phyloP scores from a whole-genome alignment of 2,888 invertebrate species.

The Drymonia ruficornis region DNA sequence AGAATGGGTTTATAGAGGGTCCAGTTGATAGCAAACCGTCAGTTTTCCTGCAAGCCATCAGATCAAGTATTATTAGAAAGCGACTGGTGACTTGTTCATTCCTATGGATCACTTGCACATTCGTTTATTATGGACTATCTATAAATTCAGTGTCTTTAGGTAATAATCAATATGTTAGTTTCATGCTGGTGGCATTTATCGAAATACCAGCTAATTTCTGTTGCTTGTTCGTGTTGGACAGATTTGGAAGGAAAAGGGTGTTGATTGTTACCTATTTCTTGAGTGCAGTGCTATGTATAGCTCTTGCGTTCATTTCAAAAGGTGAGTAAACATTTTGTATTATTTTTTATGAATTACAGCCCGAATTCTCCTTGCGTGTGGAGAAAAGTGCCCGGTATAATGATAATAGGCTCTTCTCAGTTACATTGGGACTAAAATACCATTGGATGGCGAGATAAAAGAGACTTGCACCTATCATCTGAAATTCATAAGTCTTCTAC shows the following conservation, averaged over 20 bases:
- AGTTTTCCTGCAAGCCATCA: constrained; percentile 72
- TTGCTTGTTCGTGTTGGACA: constrained; percentile 86
- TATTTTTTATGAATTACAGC: neutral
- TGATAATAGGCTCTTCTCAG: too few relatives aligned
- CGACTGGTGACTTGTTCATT: constrained; percentile 88
- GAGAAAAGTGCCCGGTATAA: too few relatives aligned
- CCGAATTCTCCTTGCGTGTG: too few relatives aligned
- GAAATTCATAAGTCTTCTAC: too few relatives aligned
- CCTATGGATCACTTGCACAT: constrained; percentile 91
- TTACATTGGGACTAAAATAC: too few relatives aligned
- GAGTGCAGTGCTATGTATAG: constrained; percentile 86
- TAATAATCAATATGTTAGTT: constrained; percentile 91
- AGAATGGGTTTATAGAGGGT: constrained; percentile 27
- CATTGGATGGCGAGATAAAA: too few relatives aligned
- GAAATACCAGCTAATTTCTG: constrained; percentile 90
- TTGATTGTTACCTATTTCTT: constrained; percentile 86
- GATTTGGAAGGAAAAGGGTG: constrained; percentile 86
- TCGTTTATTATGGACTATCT: constrained; percentile 92
- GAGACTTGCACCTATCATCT: too few relatives aligned
- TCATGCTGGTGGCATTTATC: constrained; percentile 86
- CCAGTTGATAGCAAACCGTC: constrained; percentile 43
- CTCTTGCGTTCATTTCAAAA: constrained; percentile 85
- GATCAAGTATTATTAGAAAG: constrained; percentile 81
- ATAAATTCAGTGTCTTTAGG: constrained; percentile 90
- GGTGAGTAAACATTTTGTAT: constrained; percentile 60